phyloP scores from a whole-genome alignment of 1,140 invertebrate species.

The Myzus persicae region DNA sequence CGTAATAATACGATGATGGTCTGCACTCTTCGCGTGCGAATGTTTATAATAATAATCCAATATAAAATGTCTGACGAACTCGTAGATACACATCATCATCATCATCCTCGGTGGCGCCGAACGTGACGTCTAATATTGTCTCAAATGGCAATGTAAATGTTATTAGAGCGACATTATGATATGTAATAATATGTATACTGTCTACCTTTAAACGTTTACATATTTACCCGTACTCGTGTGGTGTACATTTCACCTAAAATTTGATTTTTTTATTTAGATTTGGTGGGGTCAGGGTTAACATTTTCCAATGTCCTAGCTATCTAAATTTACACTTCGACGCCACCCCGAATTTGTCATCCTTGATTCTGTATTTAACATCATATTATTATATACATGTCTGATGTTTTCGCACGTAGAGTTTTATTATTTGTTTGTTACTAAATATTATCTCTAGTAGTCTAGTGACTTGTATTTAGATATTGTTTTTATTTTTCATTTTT shows the following conservation, averaged over 20 bases:
- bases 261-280: neutral
- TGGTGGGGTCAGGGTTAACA: no score
- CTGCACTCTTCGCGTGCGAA: neutral
- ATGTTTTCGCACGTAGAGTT: neutral
- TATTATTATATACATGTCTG: neutral
- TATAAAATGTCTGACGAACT: neutral
- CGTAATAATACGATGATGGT: neutral
- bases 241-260: neutral
- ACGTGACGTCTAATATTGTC: neutral
- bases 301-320: neutral
- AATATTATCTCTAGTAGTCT: neutral
- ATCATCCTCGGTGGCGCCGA: neutral
- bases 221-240: neutral
- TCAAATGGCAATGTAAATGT: neutral
- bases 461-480: neutral
- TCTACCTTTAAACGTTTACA: neutral
- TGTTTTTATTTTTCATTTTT: slow-evolving; percentile 59
- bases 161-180: neutral
- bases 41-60: neutral
- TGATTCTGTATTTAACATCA: neutral
- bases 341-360: neutral
- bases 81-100: neutral
- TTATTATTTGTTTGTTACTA: slow-evolving; percentile 6
- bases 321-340: neutral
- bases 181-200: neutral